phyloP scores from a whole-genome alignment of 2,113 vertebrate genomes.

The Protobothrops mucrosquamatus region DNA sequence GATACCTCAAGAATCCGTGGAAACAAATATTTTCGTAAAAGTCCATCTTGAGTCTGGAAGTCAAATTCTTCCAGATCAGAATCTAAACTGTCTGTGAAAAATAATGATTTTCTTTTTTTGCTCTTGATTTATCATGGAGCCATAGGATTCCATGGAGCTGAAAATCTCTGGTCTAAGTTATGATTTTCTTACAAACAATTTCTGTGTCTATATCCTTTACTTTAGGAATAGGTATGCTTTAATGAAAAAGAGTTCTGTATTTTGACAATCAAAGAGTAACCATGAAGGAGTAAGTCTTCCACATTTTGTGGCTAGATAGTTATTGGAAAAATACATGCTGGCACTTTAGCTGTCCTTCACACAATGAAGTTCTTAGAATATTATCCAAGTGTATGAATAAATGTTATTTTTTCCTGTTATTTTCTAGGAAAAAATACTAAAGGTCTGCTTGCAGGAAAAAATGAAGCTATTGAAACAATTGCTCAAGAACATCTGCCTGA shows the following conservation, averaged over 20 bases:
- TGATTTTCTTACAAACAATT: not conserved
- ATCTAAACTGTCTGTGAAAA: not conserved
- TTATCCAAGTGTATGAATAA: not conserved
- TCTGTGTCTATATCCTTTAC: not conserved
- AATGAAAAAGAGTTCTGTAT: not conserved
- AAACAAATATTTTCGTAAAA: not conserved
- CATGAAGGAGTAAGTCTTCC: not conserved
- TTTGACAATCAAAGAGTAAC: not conserved
- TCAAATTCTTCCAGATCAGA: not conserved
- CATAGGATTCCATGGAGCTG: not conserved
- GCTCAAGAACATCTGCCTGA: constrained; percentile 7
- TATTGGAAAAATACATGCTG: not conserved
- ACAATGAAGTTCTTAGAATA: not conserved
- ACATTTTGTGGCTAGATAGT: not conserved
- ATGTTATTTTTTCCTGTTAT: not conserved
- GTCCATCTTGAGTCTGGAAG: not conserved
- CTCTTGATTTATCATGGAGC: not conserved
- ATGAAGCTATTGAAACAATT: constrained; percentile 44
- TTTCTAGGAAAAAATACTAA: constrained; percentile 59
- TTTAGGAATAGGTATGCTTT: not conserved
- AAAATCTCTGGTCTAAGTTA: not conserved
- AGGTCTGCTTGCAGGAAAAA: constrained; percentile 27
- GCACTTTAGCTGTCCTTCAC: not conserved
- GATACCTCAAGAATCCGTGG: not conserved
- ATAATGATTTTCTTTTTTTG: not conserved